A percentile compares a stretch with the other conserved stretches of the same genome.
Conservation (phyloP, 2,888 invertebrate genomes). For the Dolomedes plantarius region DNA sequence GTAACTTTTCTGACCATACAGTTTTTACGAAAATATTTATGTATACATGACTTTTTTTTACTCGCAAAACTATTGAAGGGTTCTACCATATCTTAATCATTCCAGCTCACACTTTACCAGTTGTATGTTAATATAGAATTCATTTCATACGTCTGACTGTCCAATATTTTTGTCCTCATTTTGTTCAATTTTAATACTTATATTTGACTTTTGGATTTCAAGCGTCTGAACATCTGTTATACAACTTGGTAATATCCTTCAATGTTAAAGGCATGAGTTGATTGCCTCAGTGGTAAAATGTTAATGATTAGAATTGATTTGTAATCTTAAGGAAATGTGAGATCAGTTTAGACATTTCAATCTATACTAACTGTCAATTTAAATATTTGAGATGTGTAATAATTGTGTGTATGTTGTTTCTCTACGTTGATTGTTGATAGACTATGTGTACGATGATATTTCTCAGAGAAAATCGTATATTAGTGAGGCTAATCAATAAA, state of each 20-base stretch:
- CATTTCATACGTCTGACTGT: not conserved
- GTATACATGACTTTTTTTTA: not conserved
- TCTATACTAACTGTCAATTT: not conserved
- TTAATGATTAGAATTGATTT: not conserved
- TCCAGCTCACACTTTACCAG: not conserved
- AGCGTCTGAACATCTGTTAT: not conserved
- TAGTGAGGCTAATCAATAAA: not conserved
- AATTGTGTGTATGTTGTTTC: constrained; percentile 29
- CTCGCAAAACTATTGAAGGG: not conserved
- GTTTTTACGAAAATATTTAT: not conserved
- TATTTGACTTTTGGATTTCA: not conserved
- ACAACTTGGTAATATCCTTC: constrained; percentile 4
- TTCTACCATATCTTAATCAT: constrained; percentile 8
- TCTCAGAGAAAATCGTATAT: constrained; percentile 28
- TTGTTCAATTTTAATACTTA: not conserved
- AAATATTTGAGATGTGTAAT: not conserved
- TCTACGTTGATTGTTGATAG: constrained; percentile 33
- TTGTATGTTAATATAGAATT: not conserved
- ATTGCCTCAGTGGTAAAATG: not conserved
- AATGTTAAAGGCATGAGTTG: not conserved
- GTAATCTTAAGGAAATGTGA: not conserved
- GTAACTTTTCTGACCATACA: not conserved
- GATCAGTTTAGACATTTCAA: not conserved
- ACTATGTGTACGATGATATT: constrained; percentile 29
- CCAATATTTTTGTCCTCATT: not conserved